phyloP scores from a whole-genome alignment of 2,888 invertebrate genomes.

The Lycophotia porphyrea region DNA sequence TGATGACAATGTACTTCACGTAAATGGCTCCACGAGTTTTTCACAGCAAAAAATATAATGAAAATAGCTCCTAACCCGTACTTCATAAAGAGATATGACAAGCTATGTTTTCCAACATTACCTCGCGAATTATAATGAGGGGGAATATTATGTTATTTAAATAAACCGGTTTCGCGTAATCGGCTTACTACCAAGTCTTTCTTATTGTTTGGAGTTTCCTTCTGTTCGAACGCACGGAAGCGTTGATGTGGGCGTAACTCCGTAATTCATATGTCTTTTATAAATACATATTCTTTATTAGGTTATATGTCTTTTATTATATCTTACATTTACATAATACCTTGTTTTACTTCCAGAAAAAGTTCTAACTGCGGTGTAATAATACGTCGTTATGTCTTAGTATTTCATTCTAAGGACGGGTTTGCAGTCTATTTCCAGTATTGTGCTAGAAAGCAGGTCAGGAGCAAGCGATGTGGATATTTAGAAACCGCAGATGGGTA shows the following conservation, averaged over 20 bases:
- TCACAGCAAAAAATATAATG: slow-evolving; percentile 43
- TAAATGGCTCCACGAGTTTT: slow-evolving; percentile 51
- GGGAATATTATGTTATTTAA: slow-evolving; percentile 50
- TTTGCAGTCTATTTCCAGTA: slow-evolving; percentile 6
- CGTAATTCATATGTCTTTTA: slow-evolving; percentile 41
- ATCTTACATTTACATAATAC: slow-evolving; percentile 27
- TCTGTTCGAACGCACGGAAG: slow-evolving; percentile 47
- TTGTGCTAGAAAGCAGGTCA: background rate
- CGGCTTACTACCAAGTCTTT: slow-evolving; percentile 56
- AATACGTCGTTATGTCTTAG: slow-evolving; percentile 1
- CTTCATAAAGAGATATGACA: slow-evolving; percentile 26
- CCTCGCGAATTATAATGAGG: slow-evolving; percentile 23
- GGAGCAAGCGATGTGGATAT: slow-evolving; percentile 18
- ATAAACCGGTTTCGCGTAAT: slow-evolving; percentile 48
- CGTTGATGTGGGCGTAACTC: slow-evolving; percentile 41
- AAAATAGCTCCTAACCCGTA: slow-evolving; percentile 32
- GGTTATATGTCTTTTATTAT: slow-evolving; percentile 37
- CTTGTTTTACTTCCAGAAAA: slow-evolving; percentile 15
- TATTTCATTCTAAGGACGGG: background rate
- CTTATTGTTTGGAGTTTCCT: slow-evolving; percentile 60
- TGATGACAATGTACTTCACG: slow-evolving; percentile 59
- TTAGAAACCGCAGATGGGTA: slow-evolving; percentile 29
- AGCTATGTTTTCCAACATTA: slow-evolving; percentile 32
- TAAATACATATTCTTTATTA: no score
- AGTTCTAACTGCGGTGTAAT: background rate